Base-by-base conservation (phyloP, 2,888 invertebrate species). In the Gymnoscelis rufifasciata region DNA sequence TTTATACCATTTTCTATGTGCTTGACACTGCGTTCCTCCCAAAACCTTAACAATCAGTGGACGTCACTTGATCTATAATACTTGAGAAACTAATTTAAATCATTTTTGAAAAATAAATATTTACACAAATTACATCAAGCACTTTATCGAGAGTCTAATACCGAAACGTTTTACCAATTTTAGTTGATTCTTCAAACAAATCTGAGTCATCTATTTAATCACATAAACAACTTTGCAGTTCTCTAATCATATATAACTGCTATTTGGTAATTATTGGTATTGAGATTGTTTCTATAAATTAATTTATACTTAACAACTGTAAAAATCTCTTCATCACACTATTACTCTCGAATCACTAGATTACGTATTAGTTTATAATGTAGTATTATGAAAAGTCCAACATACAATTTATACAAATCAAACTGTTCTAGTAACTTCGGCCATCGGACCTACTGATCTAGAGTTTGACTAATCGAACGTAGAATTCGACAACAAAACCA, bases 231-330 rank as follows among this genome's bases (percentile, higher is more conserved):
- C 64, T 72, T 73, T 78, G 84, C 82, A 84, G 83, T 75, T 77
- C 75, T 78, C 74, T 83, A 83, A 77, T 74, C 71, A 81, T 75
- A 82, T 78, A 75, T 82, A 75, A 83, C 84, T 83, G 88, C 83
- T 71, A 87, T 88, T 88, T 88, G 88, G 88, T 88, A 87, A 86
- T 84, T 83, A 88, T 88, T 88, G 88, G 88, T 87, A 88, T 88
- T 87, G 83, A 84, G 86, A 87, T 86, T 83, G 82, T 78, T 63
- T 86, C 83, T 87, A 87, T 88, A 86, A 88, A 87, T 87, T 87
- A 87, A 84, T 87, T 86, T 87, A 87, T 86, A 83, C 86, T 87
- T 88, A 88, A 88, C 86, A 87, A 86, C 83, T 84, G 87, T 87
- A 87, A 86, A 87, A 87, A 86, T 87, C 87, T 87, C 87, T 86